Percentiles rank a stretch among this genome's conserved stretches.
phyloP scores from a whole-genome alignment of 2,113 vertebrate genomes.

The Passer domesticus region DNA sequence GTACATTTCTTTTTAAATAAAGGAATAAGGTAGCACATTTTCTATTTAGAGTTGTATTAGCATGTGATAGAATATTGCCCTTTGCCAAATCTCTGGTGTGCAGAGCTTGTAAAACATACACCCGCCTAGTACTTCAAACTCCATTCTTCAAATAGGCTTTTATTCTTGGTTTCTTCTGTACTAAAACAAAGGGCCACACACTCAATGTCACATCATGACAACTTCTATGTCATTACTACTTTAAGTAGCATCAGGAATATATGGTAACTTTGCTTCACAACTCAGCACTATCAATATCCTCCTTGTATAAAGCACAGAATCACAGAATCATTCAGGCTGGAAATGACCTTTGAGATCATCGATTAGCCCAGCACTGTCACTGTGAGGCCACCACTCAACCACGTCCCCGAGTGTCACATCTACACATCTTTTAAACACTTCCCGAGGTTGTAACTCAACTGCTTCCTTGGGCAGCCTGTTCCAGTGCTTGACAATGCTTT shows the following conservation, averaged over 20 bases:
- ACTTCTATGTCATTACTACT: not conserved
- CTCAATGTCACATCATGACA: not conserved
- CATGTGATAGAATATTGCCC: not conserved
- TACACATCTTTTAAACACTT: not conserved
- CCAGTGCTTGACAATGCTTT: not conserved
- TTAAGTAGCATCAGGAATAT: not conserved
- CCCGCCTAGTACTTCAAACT: not conserved
- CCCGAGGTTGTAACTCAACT: not conserved
- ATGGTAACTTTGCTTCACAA: not conserved
- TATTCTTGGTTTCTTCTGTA: not conserved
- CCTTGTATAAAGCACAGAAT: not conserved
- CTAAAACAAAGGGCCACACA: not conserved
- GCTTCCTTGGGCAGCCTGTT: not conserved
- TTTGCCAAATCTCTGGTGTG: constrained; percentile 9
- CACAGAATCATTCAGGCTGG: not conserved
- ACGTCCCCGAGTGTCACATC: not conserved
- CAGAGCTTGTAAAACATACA: constrained; percentile 7
- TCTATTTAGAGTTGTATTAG: constrained; percentile 33
- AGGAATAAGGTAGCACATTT: not conserved
- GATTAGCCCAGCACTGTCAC: not conserved
- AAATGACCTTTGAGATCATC: not conserved
- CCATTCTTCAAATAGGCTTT: not conserved
- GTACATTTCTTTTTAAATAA: not conserved
- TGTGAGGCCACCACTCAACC: not conserved
- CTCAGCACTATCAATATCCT: not conserved